These are phyloP conservation scores for Cataglyphis cursor DNA, from an alignment of 2,888 invertebrate species.

Conservation along the genomic window DNA sequence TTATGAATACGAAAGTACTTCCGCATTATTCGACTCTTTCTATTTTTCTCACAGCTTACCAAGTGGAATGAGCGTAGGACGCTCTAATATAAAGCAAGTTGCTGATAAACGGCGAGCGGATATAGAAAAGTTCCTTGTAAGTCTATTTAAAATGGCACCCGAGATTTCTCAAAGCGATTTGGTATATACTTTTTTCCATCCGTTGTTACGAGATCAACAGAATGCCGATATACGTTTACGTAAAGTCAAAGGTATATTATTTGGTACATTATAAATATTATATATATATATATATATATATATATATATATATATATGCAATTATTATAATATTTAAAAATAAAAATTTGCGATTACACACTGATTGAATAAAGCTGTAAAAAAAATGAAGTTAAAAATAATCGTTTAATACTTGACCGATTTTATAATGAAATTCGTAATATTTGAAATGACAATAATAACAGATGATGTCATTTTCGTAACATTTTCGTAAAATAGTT, in stretches of 20 bases:
- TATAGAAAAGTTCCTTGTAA: conserved; percentile 95
- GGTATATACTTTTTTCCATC: conserved; percentile 99
- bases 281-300: not conserved
- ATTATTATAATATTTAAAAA: not conserved
- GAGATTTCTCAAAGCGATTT: conserved; percentile 98
- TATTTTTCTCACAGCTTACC: conserved; percentile 88
- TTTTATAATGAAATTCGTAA: not conserved
- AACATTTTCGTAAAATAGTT: conserved; percentile 74
- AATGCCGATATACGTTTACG: conserved; percentile 93
- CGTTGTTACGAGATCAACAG: conserved; percentile 97
- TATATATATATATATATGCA: not conserved
- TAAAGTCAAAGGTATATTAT: conserved; percentile 91
- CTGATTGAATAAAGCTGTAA: not conserved
- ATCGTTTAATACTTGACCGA: not conserved
- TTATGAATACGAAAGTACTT: conserved; percentile 3
- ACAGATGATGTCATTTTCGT: not conserved
- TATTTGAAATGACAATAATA: not conserved
- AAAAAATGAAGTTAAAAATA: not conserved
- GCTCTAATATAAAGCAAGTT: conserved; percentile 97
- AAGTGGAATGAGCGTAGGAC: conserved; percentile 93
- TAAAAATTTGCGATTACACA: not conserved
- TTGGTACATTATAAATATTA: not conserved
- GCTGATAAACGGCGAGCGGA: conserved; percentile 97
- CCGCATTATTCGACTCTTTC: not conserved
- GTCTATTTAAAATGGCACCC: conserved; percentile 94